Base-by-base conservation (phyloP, 2,888 invertebrate genomes). In the Sisyra terminalis region DNA sequence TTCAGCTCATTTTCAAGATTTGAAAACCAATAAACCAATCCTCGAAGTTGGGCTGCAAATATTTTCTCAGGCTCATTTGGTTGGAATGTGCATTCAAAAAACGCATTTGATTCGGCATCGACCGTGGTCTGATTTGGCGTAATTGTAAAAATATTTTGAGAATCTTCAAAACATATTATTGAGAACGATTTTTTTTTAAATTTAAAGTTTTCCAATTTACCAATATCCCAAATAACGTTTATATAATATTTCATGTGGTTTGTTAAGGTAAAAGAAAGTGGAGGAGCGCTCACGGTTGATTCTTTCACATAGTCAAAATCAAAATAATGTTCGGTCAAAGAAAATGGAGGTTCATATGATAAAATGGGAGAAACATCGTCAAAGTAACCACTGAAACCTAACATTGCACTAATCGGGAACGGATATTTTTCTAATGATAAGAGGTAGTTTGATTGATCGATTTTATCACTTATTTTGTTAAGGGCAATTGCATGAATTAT, bases 21-120 rank as follows among this genome's bases (percentile, higher is more conserved):
- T 5, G 48, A 42, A 16, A 44, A 47, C 59, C 58, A 60, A 40
- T 50, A 52, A 11, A 58, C 50, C 17, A 55, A 54, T 1, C 53
- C 62, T 3, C 50, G 49, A 34, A 65, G 44, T 29, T 53, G 54
- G 41, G 52, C 51, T 4, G 48, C 50, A 46, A 54, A 62, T 17
- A 60, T 47, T 11, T 46, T 47, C 34, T 57, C 53, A 24, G 49
- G 46, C 18, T 51, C 46, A 3, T 47, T 41, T 1, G 64, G 62
- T 15, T 47, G 44, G 47, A 64, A 64, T 10, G 49, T 44, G n/a
- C 58, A 53, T 49, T 61, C 58, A 46, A 60, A 63, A 29, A 55
- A 44, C 11, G 51, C 54, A 2, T 56, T 53, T 44, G 55, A 50
- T 15, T 53, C 49, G 1, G 53, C 46, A 3, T 48, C 48, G 18